Evolutionary conservation across 2,797 vertebrate genomes (phyloP), one percentile per base, ranked within the genome.

Genomic region (Anabacerthia variegaticeps): DNA sequence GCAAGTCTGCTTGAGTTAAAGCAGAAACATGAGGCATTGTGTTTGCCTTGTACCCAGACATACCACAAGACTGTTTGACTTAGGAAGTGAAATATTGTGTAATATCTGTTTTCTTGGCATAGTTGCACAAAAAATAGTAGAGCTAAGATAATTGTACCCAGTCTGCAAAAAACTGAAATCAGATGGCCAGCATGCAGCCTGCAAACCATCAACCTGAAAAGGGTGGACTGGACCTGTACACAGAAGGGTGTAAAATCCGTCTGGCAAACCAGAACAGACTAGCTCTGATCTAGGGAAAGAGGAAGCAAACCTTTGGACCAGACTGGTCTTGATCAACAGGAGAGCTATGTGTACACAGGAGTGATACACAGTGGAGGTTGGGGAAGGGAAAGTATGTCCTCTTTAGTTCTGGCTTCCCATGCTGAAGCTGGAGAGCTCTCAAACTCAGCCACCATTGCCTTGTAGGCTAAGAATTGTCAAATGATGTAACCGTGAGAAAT

Each of bases 61-160:
- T 63, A 75, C 23, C 71, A 61, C 54, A 49, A 65, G 62, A 67
- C 46, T 84, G 74, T 87, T 91, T 78, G 69, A 58, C 85, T 93
- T 87, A 67, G 77, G 54, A 87, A 85, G 62, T 69, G 81, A 85
- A 93, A 78, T 75, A 79, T 46, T 69, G 71, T 85, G 92, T 58
- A 91, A 75, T 68, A 79, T 30, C 54, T 61, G 20, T 84, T 93
- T 81, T 75, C 54, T 87, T 23, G 1, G 41, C 87, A 77, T 37
- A 86, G 63, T 49, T 92, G 51, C 55, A 89, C 71, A 73, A 62
- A 62, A 94, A 92, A 68, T 28, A 87, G 71, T 34, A 79, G 30
- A 79, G 23, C 55, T 66, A 77, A 79, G 75, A 76, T 84, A 91
- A 54, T 51, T 1, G 0, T 62, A 46, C 3, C 23, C 52, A 54